These are phyloP conservation scores for Esperia sulphurella DNA, from an alignment of 2,888 invertebrate genomes.

Conservation along the genomic window DNA sequence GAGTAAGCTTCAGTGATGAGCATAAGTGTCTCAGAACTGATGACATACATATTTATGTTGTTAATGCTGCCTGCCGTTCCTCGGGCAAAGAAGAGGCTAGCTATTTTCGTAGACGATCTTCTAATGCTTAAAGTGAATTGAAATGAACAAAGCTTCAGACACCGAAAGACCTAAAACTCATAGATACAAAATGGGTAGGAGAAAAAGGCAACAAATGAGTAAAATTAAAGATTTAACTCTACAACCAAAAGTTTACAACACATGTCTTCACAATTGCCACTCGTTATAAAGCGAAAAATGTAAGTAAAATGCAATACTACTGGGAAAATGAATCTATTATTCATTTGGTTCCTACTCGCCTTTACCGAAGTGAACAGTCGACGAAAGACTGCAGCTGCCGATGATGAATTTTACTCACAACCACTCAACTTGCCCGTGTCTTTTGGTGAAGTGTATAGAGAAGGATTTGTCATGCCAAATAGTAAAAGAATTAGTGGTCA, in stretches of 20 bases:
- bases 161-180: too few species aligned
- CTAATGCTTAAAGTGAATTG: too few species aligned
- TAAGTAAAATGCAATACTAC: constrained; percentile 4
- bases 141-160: too few species aligned
- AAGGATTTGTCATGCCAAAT: constrained; percentile 19
- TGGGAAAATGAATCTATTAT: constrained; percentile 27
- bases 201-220: not conserved
- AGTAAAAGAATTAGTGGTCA: not conserved
- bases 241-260: constrained; percentile 10
- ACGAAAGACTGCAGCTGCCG: not conserved
- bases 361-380: constrained; percentile 17
- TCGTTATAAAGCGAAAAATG: constrained; percentile 16
- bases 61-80: too few species aligned
- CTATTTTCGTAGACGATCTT: too few species aligned
- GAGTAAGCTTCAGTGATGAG: too few species aligned
- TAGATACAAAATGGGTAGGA: not conserved
- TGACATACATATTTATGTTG: too few species aligned
- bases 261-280: constrained; percentile 7
- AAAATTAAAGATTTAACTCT: not conserved
- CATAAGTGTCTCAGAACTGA: too few species aligned
- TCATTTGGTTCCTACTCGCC: constrained; percentile 21
- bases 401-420: constrained; percentile 7
- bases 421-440: constrained; percentile 24
- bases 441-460: constrained; percentile 40
- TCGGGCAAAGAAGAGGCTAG: too few species aligned